These are phyloP conservation scores for Mastomys natalensis DNA, from an alignment of 2,113 vertebrate genomes.

Conservation along the genomic window DNA sequence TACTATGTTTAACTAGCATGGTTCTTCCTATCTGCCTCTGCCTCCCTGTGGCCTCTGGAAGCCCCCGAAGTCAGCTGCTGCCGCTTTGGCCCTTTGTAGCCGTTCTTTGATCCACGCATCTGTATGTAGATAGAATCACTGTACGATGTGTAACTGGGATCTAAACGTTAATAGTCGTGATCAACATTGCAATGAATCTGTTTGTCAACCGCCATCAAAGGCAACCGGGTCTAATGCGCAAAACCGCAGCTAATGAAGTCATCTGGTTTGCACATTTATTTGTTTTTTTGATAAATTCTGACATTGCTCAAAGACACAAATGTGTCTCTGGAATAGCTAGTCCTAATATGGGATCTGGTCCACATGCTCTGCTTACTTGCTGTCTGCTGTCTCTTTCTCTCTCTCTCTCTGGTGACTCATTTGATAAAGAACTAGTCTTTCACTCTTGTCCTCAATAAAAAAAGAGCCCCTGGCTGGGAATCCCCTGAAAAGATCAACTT, in stretches of 20 bases:
- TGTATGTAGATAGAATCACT: background rate
- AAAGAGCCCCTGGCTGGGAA: slow-evolving; percentile 39
- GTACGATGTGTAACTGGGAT: background rate
- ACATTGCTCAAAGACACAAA: background rate
- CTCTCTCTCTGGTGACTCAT: background rate
- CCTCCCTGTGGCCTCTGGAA: background rate
- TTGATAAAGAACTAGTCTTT: background rate
- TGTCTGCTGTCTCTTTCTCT: background rate
- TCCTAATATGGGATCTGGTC: background rate
- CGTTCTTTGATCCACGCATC: background rate
- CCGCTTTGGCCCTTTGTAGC: background rate
- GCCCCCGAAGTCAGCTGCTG: background rate
- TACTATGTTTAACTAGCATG: background rate
- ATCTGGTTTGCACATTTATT: background rate
- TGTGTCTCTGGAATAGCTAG: background rate
- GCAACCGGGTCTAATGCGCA: background rate
- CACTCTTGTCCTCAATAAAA: background rate
- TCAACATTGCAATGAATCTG: too few relatives aligned
- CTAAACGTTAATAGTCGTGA: background rate
- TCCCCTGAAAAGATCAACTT: slow-evolving; percentile 55
- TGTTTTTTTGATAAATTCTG: background rate
- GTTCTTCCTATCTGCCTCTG: background rate
- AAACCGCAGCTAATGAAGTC: too few relatives aligned
- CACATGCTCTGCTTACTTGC: fast-evolving
- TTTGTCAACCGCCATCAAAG: background rate